Percentiles rank a stretch among this genome's conserved stretches.
Conservation (phyloP, 2,113 vertebrate species). For the Glareola pratincola region DNA sequence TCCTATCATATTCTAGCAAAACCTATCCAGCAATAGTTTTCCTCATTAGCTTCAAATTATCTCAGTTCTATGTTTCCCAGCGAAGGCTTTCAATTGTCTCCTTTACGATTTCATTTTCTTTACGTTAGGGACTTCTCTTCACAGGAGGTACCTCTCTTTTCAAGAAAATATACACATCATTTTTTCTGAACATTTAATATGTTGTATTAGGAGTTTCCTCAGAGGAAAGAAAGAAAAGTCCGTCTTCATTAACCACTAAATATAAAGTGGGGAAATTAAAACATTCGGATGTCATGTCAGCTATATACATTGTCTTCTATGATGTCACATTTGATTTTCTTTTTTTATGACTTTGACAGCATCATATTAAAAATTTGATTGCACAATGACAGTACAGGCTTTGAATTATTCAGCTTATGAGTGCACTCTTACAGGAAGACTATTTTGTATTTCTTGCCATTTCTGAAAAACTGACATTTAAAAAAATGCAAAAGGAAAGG, state of each 20-base stretch:
- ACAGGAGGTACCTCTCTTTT: background rate
- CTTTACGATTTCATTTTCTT: background rate
- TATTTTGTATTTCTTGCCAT: background rate
- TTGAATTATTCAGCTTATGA: conserved; percentile 50
- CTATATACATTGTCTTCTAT: conserved; percentile 12
- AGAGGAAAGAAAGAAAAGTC: background rate
- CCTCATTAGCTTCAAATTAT: background rate
- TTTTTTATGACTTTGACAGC: conserved; percentile 31
- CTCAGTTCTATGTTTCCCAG: background rate
- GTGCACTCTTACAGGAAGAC: background rate
- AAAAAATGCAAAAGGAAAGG: conserved; percentile 12
- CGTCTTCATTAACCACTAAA: conserved; percentile 12
- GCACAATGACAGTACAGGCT: background rate
- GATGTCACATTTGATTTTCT: conserved; percentile 53
- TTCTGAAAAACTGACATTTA: conserved; percentile 11
- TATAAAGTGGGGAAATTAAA: conserved; percentile 29
- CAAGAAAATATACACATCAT: background rate
- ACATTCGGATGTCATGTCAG: background rate
- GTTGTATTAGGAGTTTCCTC: background rate
- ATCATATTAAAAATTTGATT: conserved; percentile 55
- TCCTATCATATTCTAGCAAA: background rate
- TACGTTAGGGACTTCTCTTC: background rate
- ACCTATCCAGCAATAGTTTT: background rate
- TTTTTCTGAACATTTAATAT: background rate
- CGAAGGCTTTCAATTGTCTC: background rate